Evolutionary conservation across 2,888 invertebrate species (phyloP), one percentile per base, ranked within the genome.

Genomic region (Emmelina monodactyla): DNA sequence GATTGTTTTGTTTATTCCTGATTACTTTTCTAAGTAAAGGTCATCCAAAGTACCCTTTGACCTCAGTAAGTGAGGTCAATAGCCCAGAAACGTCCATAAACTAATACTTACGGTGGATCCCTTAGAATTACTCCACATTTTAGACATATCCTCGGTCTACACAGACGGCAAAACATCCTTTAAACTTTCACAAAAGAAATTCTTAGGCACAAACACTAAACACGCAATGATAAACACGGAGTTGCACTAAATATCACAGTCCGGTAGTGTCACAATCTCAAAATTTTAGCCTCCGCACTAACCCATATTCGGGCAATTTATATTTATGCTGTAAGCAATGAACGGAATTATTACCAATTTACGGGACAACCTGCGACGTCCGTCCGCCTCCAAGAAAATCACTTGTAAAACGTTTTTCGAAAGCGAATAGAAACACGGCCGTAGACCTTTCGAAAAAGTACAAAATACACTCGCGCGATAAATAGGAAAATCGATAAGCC

Each of bases 401-500:
- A 62, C 57, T 62, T 58, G 61, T 64, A 65, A 72, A 72, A 75
- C 70, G 63, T 69, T 76, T 78, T 79, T 76, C 75, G 75, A 78
- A 78, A 78, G 75, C 72, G 67, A 64, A 65, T 67, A 70, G 64
- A 68, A 64, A 62, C 56, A 44, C 50, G 62, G 62, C 64, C 62
- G 65, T 62, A 58, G 65, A 61, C 71, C 70, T 75, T 72, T 75
- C 73, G 66, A 73, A 76, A 76, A 73, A 62, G 66, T 65, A 71
- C 63, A 70, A 75, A 72, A 72, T 69, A 69, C 58, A 62, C 59
- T 64, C 64, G 61, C 65, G 71, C 66, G 66, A 63, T 68, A 71
- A 75, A 76, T 73, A 72, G 65, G 68, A 78, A 76, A 76, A 78
- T 73, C 76, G 76, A 78, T 76, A 70, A 68, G 67, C 63, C 67